Conservation (phyloP, 2,888 invertebrate genomes). For the Drosophila putrida region DNA sequence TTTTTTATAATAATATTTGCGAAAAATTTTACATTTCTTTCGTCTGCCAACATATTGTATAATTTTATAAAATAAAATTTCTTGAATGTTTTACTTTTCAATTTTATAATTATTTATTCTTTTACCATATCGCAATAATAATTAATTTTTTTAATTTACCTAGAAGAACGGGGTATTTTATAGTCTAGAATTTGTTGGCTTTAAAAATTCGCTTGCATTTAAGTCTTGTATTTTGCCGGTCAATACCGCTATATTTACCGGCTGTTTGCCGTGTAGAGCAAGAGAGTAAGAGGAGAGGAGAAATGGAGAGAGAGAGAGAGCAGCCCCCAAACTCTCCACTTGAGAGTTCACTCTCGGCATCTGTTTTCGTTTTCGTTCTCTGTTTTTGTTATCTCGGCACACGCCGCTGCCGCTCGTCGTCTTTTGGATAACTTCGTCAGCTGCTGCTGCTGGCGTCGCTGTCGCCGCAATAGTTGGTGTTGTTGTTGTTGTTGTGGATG, state of each 20-base stretch:
- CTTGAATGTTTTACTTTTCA: too few species aligned
- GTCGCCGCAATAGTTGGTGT: conserved; percentile 53
- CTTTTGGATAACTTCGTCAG: too few species aligned
- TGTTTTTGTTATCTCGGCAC: conserved; percentile 76
- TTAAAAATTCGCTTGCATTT: neutral
- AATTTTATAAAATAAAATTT: too few species aligned
- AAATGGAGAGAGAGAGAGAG: conserved; percentile 28
- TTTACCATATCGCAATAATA: too few species aligned
- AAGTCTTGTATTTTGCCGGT: conserved; percentile 53
- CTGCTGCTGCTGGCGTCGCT: conserved; percentile 19
- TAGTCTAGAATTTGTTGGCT: neutral
- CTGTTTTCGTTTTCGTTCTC: conserved; percentile 66
- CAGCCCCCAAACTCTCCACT: conserved; percentile 52
- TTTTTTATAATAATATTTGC: too few species aligned
- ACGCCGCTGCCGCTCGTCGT: conserved; percentile 27
- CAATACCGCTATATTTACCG: conserved; percentile 61
- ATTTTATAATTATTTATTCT: too few species aligned
- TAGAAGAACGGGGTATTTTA: conserved; percentile 8
- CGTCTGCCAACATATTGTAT: too few species aligned
- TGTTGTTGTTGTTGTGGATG: conserved; percentile 48
- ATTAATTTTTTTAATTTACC: too few species aligned
- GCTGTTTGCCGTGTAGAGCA: conserved; percentile 51
- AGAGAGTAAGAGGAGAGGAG: conserved; percentile 24
- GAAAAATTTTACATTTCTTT: too few species aligned
- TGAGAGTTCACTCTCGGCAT: conserved; percentile 15